Evolutionary conservation across 2,113 vertebrate species (phyloP).

Genomic region (Vanacampus margaritifer): DNA sequence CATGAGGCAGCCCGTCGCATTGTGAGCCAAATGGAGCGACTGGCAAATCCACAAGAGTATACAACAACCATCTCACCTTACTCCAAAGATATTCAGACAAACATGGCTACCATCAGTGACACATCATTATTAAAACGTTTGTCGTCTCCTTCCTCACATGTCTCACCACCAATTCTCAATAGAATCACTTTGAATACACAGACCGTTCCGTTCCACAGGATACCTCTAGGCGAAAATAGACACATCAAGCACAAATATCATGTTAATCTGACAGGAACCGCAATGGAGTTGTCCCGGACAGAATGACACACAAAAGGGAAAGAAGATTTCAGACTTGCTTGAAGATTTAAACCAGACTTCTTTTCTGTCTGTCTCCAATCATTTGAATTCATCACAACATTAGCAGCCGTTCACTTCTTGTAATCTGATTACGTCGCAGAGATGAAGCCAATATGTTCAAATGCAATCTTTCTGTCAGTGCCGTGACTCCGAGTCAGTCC

Average conservation of each 20-base stretch:
- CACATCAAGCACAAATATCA: constrained; percentile 55
- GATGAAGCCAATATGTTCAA: constrained; percentile 35
- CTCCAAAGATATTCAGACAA: constrained; percentile 46
- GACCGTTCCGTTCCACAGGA: constrained; percentile 28
- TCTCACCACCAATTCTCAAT: constrained; percentile 27
- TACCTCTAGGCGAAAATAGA: constrained; percentile 20
- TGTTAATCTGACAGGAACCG: constrained; percentile 57
- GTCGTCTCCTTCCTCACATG: constrained; percentile 51
- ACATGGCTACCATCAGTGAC: constrained; percentile 56
- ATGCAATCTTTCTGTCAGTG: constrained; percentile 26
- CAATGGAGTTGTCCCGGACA: constrained; percentile 38
- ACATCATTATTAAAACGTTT: constrained; percentile 63
- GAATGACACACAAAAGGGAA: constrained; percentile 22
- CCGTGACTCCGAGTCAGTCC: not conserved
- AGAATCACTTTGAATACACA: constrained; percentile 26
- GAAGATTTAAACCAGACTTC: constrained; percentile 28
- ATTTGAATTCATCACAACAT: constrained; percentile 17
- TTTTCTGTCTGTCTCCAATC: constrained; percentile 30
- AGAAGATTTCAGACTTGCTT: constrained; percentile 8
- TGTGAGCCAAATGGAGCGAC: constrained; percentile 41
- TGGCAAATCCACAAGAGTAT: constrained; percentile 29
- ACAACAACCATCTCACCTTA: constrained; percentile 57
- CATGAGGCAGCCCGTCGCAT: constrained; percentile 47
- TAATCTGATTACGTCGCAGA: constrained; percentile 43
- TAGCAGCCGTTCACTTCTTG: constrained; percentile 6